Conservation (phyloP, 2,113 vertebrate species). For the Nematolebias whitei region DNA sequence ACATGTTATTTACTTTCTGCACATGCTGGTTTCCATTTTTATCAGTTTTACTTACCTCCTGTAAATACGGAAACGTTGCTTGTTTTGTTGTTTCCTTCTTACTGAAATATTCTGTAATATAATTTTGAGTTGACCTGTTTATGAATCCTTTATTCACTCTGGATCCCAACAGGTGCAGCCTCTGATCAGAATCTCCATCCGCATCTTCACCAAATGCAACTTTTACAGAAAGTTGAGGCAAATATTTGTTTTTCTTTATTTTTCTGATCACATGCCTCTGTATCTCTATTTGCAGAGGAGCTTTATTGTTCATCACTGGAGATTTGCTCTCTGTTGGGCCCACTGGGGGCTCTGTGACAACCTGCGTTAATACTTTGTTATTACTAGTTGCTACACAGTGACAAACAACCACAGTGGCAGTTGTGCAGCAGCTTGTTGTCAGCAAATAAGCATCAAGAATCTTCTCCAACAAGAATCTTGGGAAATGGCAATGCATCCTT, state of each 20-base stretch:
- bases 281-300: background rate
- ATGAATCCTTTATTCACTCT: slow-evolving; percentile 16
- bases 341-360: background rate
- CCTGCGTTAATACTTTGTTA: background rate
- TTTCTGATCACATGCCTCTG: background rate
- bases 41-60: slow-evolving; percentile 2
- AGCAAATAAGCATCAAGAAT: slow-evolving; percentile 7
- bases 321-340: background rate
- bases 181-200: slow-evolving; percentile 7
- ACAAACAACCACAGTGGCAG: background rate
- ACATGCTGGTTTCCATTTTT: background rate
- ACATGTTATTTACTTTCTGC: slow-evolving; percentile 23
- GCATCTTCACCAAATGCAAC: background rate
- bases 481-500: slow-evolving; percentile 20
- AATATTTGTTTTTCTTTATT: slow-evolving; percentile 3
- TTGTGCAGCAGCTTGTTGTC: slow-evolving; percentile 10
- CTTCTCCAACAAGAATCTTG: slow-evolving; percentile 19
- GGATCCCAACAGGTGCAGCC: background rate
- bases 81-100: slow-evolving; percentile 25
- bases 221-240: slow-evolving; percentile 23
- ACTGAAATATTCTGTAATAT: slow-evolving; percentile 30
- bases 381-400: slow-evolving; percentile 2
- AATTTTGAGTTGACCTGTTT: slow-evolving; percentile 11
- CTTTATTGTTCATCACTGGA: background rate
- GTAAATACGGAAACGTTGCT: background rate